These are phyloP conservation scores for Stomatorhinus walkeri DNA, from an alignment of 2,797 vertebrate genomes.

Conservation along the genomic window DNA sequence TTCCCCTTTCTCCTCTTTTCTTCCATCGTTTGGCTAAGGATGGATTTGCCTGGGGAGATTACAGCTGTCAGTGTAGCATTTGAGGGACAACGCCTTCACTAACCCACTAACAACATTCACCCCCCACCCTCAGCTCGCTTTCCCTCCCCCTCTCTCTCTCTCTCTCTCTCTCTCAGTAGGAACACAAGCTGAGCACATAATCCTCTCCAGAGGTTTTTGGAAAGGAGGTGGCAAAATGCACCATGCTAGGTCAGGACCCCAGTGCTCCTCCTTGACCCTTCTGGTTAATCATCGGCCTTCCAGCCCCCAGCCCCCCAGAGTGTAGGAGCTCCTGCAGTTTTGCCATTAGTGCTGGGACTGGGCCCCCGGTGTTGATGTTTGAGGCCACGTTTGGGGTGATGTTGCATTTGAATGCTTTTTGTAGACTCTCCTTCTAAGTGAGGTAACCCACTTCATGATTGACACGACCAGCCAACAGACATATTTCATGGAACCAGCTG, in stretches of 20 bases:
- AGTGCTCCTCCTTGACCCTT: slow-evolving; percentile 1
- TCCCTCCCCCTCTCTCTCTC: slow-evolving; percentile 22
- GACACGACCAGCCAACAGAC: neutral
- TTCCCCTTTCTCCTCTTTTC: slow-evolving; percentile 67
- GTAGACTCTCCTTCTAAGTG: neutral
- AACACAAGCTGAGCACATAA: neutral
- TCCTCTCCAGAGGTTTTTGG: slow-evolving; percentile 12
- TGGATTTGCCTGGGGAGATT: slow-evolving; percentile 67
- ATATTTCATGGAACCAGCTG: neutral
- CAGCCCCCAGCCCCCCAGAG: no score
- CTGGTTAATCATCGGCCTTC: neutral
- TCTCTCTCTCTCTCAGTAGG: slow-evolving; percentile 26
- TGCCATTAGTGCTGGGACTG: neutral
- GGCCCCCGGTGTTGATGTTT: neutral
- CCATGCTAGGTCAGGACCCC: neutral
- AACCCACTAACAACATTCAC: slow-evolving; percentile 41
- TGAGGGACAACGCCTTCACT: slow-evolving; percentile 60
- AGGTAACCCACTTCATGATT: neutral
- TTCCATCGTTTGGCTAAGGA: slow-evolving; percentile 66
- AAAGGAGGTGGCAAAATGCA: neutral
- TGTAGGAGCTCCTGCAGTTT: neutral
- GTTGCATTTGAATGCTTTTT: neutral
- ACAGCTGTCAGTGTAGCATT: slow-evolving; percentile 50
- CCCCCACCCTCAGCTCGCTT: slow-evolving; percentile 10
- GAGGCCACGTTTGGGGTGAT: neutral